phyloP scores from a whole-genome alignment of 2,797 vertebrate genomes.

The Menidia menidia region DNA sequence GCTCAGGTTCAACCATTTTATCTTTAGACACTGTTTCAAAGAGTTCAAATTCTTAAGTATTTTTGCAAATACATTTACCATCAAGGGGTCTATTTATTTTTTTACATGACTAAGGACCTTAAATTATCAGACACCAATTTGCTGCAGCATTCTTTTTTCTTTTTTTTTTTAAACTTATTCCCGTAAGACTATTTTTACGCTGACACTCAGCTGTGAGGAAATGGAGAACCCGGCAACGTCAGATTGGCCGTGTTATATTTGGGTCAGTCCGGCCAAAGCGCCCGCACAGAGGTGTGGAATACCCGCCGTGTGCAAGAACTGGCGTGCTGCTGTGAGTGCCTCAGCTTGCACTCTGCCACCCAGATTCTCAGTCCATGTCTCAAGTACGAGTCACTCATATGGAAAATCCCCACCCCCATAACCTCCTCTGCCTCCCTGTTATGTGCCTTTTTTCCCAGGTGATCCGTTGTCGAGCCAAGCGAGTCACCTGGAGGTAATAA shows the following conservation, averaged over 20 bases:
- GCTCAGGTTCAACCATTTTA: no score
- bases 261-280: slow-evolving; percentile 50
- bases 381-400: slow-evolving; percentile 49
- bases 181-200: slow-evolving; percentile 19
- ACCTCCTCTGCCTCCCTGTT: slow-evolving; percentile 27
- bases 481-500: slow-evolving; percentile 61
- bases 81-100: no score
- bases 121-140: no score
- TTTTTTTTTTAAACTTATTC: slow-evolving; percentile 1
- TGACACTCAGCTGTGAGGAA: slow-evolving; percentile 32
- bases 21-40: no score
- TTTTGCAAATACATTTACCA: no score
- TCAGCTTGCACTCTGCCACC: slow-evolving; percentile 40
- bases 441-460: slow-evolving; percentile 21
- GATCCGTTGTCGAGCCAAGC: slow-evolving; percentile 54
- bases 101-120: no score
- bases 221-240: slow-evolving; percentile 41
- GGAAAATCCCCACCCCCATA: slow-evolving; percentile 65
- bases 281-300: slow-evolving; percentile 68
- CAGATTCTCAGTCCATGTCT: slow-evolving; percentile 40
- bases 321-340: slow-evolving; percentile 64
- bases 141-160: fast-evolving
- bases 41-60: no score
- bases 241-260: slow-evolving; percentile 69
- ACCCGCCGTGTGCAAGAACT: slow-evolving; percentile 62